A percentile compares a stretch with the other conserved stretches of the same genome.
These are phyloP conservation scores for Philopedon plagiatum DNA, from an alignment of 2,888 invertebrate species.

Conservation along the genomic window DNA sequence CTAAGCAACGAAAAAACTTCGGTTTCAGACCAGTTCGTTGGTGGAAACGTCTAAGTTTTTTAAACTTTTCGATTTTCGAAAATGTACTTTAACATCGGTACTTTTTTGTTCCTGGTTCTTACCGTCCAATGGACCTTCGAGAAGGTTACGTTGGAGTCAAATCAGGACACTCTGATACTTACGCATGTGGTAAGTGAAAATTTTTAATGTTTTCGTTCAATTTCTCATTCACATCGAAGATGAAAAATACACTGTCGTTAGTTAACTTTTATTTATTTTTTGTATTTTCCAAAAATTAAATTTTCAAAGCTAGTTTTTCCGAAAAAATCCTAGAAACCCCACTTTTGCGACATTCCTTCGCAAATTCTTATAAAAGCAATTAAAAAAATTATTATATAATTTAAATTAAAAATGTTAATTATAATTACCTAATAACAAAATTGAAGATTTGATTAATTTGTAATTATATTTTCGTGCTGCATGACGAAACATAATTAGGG, in stretches of 20 bases:
- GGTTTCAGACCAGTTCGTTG: conserved; percentile 38
- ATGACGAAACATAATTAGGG: background rate
- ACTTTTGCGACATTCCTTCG: too few species aligned
- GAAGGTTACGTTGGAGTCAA: background rate
- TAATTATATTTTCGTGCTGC: background rate
- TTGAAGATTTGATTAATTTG: background rate
- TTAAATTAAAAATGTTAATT: too few species aligned
- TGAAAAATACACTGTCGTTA: too few species aligned
- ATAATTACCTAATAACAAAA: background rate
- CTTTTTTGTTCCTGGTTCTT: conserved; percentile 21
- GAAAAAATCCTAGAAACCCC: too few species aligned
- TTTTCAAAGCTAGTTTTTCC: too few species aligned
- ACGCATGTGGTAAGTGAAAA: conserved; percentile 46
- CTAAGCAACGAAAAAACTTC: conserved; percentile 2
- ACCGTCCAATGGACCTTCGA: conserved; percentile 28
- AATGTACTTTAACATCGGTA: conserved; percentile 15
- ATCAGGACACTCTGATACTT: conserved; percentile 33
- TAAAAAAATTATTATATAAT: too few species aligned
- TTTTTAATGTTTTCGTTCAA: too few species aligned
- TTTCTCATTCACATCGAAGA: too few species aligned
- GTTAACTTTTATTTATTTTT: too few species aligned
- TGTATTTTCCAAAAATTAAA: too few species aligned
- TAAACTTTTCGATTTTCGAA: background rate
- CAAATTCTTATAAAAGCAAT: too few species aligned
- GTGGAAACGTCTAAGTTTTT: conserved; percentile 36